Conservation (phyloP, 2,797 vertebrate species). For the Sebastes flavidus region DNA sequence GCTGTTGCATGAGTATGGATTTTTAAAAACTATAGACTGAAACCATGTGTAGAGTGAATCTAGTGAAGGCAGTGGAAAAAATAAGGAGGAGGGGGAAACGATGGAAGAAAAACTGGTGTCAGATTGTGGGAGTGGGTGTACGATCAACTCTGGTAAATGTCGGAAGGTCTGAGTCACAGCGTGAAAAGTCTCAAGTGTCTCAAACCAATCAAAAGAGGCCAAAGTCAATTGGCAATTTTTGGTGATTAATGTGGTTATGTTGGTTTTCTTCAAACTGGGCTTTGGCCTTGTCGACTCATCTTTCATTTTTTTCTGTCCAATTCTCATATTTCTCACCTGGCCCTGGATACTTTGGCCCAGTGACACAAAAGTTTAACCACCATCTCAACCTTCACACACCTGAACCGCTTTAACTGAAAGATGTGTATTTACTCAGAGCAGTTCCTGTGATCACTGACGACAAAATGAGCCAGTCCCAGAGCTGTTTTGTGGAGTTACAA, state of each 20-base stretch:
- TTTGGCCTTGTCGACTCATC: not conserved
- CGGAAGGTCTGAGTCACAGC: conserved; percentile 71
- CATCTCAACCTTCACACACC: not conserved
- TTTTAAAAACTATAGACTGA: conserved; percentile 30
- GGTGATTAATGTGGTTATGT: not conserved
- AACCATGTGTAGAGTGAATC: conserved; percentile 45
- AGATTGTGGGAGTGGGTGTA: conserved; percentile 60
- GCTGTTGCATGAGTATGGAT: conserved; percentile 22
- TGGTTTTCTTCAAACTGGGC: conserved; percentile 29
- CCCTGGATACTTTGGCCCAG: not conserved
- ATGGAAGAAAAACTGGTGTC: conserved; percentile 49
- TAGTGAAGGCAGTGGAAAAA: conserved; percentile 31
- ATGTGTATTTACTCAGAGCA: not conserved
- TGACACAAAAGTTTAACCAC: not conserved
- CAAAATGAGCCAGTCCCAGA: conserved; percentile 9
- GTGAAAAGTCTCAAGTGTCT: conserved; percentile 37
- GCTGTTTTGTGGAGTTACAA: not conserved
- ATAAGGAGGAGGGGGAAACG: not conserved
- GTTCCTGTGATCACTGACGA: conserved; percentile 1
- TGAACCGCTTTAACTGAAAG: not conserved
- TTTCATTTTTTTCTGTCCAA: not conserved
- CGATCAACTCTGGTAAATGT: conserved; percentile 54
- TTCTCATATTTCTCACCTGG: not conserved
- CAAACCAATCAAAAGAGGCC: conserved; percentile 7
- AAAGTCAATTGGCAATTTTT: not conserved